Conservation (phyloP, 2,797 vertebrate species). For the Clarias platycephalus region DNA sequence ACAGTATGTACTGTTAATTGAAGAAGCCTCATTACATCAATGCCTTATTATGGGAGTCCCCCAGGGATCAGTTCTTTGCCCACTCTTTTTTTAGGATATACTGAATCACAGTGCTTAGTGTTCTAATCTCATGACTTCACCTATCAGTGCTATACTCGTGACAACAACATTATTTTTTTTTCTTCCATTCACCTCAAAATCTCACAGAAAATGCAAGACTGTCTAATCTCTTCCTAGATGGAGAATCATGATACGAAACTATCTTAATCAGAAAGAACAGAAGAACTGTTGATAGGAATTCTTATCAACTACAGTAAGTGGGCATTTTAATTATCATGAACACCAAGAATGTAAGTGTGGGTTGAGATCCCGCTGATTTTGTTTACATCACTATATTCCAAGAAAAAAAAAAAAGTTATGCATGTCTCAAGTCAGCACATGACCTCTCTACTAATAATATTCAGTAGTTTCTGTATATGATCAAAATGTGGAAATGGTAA, state of each 20-base stretch:
- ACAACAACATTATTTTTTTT: neutral
- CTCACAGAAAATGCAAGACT: neutral
- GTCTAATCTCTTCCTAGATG: neutral
- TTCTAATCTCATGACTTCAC: neutral
- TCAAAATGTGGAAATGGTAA: neutral
- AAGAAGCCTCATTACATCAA: neutral
- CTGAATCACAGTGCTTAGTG: neutral
- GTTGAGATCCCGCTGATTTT: neutral
- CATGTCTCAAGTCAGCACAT: neutral
- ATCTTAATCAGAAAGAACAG: neutral
- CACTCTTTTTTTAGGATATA: constrained; percentile 7
- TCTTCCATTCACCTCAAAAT: neutral
- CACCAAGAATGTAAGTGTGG: neutral
- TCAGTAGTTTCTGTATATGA: neutral
- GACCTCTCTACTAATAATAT: neutral
- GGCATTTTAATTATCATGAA: neutral
- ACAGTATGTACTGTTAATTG: no score
- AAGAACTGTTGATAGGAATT: neutral
- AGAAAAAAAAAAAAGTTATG: neutral
- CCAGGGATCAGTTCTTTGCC: neutral
- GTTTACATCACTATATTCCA: neutral
- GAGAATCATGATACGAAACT: neutral
- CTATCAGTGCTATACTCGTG: neutral
- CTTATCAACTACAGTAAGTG: neutral
- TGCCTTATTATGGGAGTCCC: constrained; percentile 7